Evolutionary conservation across 1,140 invertebrate genomes (phyloP), one percentile per base, ranked within the genome.

Genomic region (Bombus difficillimus): DNA sequence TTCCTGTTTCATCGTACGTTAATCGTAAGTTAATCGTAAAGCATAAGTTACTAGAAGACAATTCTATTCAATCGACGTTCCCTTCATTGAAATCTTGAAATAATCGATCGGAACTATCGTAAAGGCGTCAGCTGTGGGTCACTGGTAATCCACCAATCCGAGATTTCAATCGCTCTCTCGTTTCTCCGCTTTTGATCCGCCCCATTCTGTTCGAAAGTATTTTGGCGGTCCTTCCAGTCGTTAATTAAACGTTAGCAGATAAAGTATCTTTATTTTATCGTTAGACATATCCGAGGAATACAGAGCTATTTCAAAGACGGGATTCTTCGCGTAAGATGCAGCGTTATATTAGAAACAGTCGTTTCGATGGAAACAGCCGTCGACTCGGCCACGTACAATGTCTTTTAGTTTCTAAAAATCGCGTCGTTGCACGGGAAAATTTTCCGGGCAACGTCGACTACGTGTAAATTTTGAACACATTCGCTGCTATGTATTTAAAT

Each of bases 221-320:
- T 66, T 32, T 32, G 28, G 41, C 71, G 41, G 9, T 10, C 39
- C 32, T 10, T 43, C 25, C 12, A 34, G n/a, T 43, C 18, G 34
- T 2, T 41, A 73, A 73, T n/a, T 41, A 59, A 81, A 81, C 37
- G 69, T 41, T 77, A 41, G n/a, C 57, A n/a, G 41, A 15, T 78
- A 68, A 39, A 47, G 66, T 34, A 9, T 25, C 18, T 18, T 37
- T 68, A 10, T 34, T 66, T 78, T 37, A 64, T 59, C 25, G 32
- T 8, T 66, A 73, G 69, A 85, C 43, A 69, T 73, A 53, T 81
- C 15, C 28, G 68, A 39, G 57, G 78, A 81, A 81, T 74, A 62
- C 25, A 32, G 34, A 85, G 41, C 43, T 80, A 85, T 81, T 18
- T 64, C 6, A 32, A 66, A 47, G 59, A 59, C 9, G 57, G n/a